Base-by-base conservation (phyloP, 2,888 invertebrate genomes). In the Trypoxylon attenuatum region DNA sequence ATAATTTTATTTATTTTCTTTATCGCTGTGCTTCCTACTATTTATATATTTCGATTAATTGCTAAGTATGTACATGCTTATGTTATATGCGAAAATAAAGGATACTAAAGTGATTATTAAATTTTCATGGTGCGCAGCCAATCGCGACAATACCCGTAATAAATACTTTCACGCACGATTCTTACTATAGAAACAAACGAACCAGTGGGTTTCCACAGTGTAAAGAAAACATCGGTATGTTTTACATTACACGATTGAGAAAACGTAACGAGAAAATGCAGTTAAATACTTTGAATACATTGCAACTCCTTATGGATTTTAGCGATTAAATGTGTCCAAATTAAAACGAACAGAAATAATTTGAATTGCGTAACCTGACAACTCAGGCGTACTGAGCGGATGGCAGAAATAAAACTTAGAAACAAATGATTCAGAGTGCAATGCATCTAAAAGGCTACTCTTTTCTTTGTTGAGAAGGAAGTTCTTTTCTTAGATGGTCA, bases 321-420 rank as follows among this genome's bases (percentile, higher is more conserved):
- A 38, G 67, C 33, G 19, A n/a, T n/a, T n/a, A 54, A 39, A 59
- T 54, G 59, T 33, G 18, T 27, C 49, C 46, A 16, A 54, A 59
- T 64, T 54, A 65, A 41, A 54, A 47, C 54, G 64, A 46, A 59
- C 64, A 59, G 64, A 67, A 64, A 50, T 33, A 45, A 46, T 59
- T 66, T 64, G 53, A 58, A 45, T 25, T 33, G 46, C 5, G 13
- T 46, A n/a, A n/a, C n/a, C n/a, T n/a, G n/a, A n/a, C n/a, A n/a
- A n/a, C n/a, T n/a, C n/a, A n/a, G n/a, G n/a, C n/a, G n/a, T n/a
- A n/a, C n/a, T n/a, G n/a, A n/a, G n/a, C n/a, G n/a, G n/a, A n/a
- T n/a, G n/a, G n/a, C n/a, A n/a, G n/a, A n/a, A n/a, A n/a, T n/a
- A n/a, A n/a, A n/a, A n/a, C n/a, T n/a, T n/a, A n/a, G n/a, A n/a